A percentile compares a stretch with the other conserved stretches of the same genome.
Evolutionary conservation across 2,888 invertebrate genomes (phyloP).

Genomic region (Oasisia sp.): DNA sequence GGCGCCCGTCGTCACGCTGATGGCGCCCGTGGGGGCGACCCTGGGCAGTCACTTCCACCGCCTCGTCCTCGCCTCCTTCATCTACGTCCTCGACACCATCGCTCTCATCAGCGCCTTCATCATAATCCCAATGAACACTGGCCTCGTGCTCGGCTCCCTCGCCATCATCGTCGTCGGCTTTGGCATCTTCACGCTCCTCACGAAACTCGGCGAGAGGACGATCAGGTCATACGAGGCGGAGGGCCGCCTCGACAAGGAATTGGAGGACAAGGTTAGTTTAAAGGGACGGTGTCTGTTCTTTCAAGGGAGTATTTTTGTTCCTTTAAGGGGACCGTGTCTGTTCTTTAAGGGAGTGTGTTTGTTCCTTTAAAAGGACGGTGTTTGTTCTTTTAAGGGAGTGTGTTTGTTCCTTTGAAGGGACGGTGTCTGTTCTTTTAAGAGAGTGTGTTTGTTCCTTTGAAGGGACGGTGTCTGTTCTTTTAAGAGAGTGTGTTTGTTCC

Average conservation of each 20-base stretch:
- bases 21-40: constrained; percentile 48
- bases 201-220: not conserved
- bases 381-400: too few species aligned
- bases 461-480: too few species aligned
- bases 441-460: too few species aligned
- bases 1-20: constrained; percentile 43
- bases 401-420: too few species aligned
- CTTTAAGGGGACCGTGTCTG: too few species aligned
- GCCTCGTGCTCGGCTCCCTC: constrained; percentile 7
- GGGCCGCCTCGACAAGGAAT: not conserved
- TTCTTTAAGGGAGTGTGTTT: too few species aligned
- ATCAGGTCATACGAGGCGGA: not conserved
- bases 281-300: too few species aligned
- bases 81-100: constrained; percentile 7
- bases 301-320: too few species aligned
- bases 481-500: too few species aligned
- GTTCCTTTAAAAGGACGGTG: too few species aligned
- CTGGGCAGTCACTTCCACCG: constrained; percentile 51
- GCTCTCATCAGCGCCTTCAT: constrained; percentile 29
- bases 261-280: not conserved
- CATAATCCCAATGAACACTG: constrained; percentile 23
- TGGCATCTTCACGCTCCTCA: not conserved
- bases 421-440: too few species aligned
- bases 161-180: constrained; percentile 4
- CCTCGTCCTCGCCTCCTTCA: constrained; percentile 19